Percentiles rank a stretch among this genome's conserved stretches.
phyloP scores from a whole-genome alignment of 2,888 invertebrate genomes.

The Allacma fusca region DNA sequence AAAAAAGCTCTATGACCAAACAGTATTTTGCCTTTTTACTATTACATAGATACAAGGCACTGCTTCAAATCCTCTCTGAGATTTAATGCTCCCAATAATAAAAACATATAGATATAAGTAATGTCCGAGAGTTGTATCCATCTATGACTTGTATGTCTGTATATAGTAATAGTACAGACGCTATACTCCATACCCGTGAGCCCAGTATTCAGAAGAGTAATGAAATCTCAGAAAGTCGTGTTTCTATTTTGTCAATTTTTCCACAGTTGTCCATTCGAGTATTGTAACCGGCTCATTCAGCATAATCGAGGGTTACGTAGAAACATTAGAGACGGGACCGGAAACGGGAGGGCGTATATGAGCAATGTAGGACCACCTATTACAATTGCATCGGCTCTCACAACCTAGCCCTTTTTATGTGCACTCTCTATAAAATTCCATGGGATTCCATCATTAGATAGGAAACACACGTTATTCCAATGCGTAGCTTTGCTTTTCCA shows the following conservation, averaged over 20 bases:
- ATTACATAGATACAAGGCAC: background rate
- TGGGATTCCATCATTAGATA: background rate
- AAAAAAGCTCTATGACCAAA: conserved; percentile 18
- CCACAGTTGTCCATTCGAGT: conserved; percentile 6
- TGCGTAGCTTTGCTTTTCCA: background rate
- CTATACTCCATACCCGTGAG: too few relatives aligned
- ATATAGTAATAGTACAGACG: background rate
- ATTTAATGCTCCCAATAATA: background rate
- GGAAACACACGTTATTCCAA: background rate
- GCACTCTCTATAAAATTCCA: background rate
- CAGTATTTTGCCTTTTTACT: background rate
- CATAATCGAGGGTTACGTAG: background rate
- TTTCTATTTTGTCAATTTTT: conserved; percentile 13
- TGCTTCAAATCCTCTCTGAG: background rate
- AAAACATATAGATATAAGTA: background rate
- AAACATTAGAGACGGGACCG: conserved; percentile 41
- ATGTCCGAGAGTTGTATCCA: background rate
- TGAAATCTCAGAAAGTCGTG: conserved; percentile 3
- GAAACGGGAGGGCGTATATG: conserved; percentile 55
- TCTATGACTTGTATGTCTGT: background rate
- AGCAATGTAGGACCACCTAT: background rate
- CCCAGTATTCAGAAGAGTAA: too few relatives aligned
- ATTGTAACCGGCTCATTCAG: background rate
- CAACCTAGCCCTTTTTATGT: conserved; percentile 10
- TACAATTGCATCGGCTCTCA: conserved; percentile 4